phyloP scores from a whole-genome alignment of 2,888 invertebrate genomes.

The Mythimna loreyi region DNA sequence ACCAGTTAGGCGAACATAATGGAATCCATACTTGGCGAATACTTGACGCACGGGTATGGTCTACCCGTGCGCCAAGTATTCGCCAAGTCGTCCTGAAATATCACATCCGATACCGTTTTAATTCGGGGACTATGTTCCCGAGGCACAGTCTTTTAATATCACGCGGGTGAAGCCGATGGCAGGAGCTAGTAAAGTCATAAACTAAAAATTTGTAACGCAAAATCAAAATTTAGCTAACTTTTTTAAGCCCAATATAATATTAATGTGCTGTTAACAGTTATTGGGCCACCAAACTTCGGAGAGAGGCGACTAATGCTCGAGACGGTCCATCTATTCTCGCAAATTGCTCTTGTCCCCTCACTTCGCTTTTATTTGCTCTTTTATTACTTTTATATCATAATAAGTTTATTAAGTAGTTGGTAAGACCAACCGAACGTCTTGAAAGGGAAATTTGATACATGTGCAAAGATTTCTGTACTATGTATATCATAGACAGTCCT shows the following conservation, averaged over 20 bases:
- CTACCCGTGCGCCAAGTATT: no score
- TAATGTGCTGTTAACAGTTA: slow-evolving; percentile 51
- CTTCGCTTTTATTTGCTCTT: slow-evolving; percentile 47
- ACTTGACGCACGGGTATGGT: no score
- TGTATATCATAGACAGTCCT: no score
- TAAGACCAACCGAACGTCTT: slow-evolving; percentile 18
- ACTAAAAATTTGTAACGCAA: slow-evolving; percentile 19
- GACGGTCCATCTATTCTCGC: slow-evolving; percentile 48
- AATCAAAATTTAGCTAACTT: slow-evolving; percentile 26
- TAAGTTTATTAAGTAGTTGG: slow-evolving; percentile 39
- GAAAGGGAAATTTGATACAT: slow-evolving; percentile 17
- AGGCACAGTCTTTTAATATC: no score
- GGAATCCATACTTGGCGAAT: no score
- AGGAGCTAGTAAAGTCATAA: no score
- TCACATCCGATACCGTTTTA: no score
- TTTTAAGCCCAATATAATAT: slow-evolving; percentile 40
- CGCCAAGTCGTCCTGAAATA: no score
- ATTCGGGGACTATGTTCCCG: no score
- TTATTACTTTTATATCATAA: slow-evolving; percentile 47
- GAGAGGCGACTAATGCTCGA: slow-evolving; percentile 44
- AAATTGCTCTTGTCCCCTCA: slow-evolving; percentile 47
- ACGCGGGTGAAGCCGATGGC: no score
- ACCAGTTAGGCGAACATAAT: no score
- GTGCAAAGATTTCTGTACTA: slow-evolving; percentile 2
- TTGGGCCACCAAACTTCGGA: slow-evolving; percentile 46